Conservation (phyloP, 2,113 vertebrate genomes). For the Natator depressus region DNA sequence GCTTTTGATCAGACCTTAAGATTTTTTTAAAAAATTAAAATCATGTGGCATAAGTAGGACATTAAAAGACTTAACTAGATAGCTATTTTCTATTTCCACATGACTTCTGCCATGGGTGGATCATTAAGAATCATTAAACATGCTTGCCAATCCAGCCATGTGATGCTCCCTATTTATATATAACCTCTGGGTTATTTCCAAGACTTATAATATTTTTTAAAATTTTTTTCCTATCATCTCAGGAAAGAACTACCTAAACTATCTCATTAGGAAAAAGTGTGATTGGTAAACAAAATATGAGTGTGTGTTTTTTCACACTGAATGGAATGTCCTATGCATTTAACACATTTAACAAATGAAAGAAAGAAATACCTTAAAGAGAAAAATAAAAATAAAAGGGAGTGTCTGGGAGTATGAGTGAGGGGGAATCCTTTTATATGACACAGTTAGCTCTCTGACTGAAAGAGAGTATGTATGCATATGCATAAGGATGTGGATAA, state of each 20-base stretch:
- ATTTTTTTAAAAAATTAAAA: conserved; percentile 7
- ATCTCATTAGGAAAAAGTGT: background rate
- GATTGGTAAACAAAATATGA: background rate
- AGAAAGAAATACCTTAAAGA: background rate
- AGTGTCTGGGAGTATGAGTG: background rate
- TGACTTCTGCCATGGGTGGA: background rate
- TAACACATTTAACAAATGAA: background rate
- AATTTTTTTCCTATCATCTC: background rate
- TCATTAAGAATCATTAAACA: background rate
- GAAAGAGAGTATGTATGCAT: background rate
- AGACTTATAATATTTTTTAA: conserved; percentile 5
- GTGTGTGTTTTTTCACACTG: background rate
- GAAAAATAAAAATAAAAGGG: background rate
- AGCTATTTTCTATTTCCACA: background rate
- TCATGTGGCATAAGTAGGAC: background rate
- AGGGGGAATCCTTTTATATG: background rate
- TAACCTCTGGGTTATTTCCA: background rate
- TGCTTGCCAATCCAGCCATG: background rate
- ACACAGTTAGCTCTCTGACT: background rate
- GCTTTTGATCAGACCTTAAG: background rate
- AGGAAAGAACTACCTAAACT: background rate
- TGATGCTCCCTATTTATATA: background rate
- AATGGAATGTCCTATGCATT: background rate
- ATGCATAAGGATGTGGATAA: background rate
- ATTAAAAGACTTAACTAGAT: background rate